Percentiles rank a stretch among this genome's conserved stretches.
These are phyloP conservation scores for Cheilosia scutellata DNA, from an alignment of 2,888 invertebrate species.

Conservation along the genomic window DNA sequence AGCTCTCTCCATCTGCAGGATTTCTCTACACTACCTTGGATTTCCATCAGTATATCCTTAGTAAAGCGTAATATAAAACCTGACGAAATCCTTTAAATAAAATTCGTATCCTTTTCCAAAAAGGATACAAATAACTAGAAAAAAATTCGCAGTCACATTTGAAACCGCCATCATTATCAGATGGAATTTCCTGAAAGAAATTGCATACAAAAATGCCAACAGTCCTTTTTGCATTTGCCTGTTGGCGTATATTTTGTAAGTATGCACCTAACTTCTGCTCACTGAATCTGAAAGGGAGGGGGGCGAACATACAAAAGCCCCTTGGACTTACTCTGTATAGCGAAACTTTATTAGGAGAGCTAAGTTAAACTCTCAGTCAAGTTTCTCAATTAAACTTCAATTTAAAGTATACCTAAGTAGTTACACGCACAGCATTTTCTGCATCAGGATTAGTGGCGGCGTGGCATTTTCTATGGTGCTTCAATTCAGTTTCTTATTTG, in stretches of 20 bases:
- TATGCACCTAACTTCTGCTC: neutral
- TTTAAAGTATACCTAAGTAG: neutral
- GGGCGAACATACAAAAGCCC: neutral
- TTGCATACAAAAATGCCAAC: neutral
- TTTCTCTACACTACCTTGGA: too few relatives aligned
- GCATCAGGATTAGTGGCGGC: too few relatives aligned
- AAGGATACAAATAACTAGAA: neutral
- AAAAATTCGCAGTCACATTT: slow-evolving; percentile 41
- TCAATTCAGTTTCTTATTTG: neutral
- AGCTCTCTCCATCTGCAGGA: too few relatives aligned
- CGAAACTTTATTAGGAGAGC: neutral
- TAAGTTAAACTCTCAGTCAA: slow-evolving; percentile 2
- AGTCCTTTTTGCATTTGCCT: neutral
- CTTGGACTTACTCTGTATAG: slow-evolving; percentile 2
- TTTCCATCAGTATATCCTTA: too few relatives aligned
- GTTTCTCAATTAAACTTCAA: slow-evolving; percentile 15
- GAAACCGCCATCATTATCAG: slow-evolving; percentile 50
- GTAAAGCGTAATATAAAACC: too few relatives aligned
- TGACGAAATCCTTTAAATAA: too few relatives aligned
- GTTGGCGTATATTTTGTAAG: neutral
- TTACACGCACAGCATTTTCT: neutral
- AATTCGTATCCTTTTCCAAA: too few relatives aligned
- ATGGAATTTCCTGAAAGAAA: slow-evolving; percentile 24
- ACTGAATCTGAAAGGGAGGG: neutral
- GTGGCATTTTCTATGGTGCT: too few relatives aligned